These are phyloP conservation scores for Aphelinus atriplicis DNA, from an alignment of 1,140 invertebrate genomes.

Conservation along the genomic window DNA sequence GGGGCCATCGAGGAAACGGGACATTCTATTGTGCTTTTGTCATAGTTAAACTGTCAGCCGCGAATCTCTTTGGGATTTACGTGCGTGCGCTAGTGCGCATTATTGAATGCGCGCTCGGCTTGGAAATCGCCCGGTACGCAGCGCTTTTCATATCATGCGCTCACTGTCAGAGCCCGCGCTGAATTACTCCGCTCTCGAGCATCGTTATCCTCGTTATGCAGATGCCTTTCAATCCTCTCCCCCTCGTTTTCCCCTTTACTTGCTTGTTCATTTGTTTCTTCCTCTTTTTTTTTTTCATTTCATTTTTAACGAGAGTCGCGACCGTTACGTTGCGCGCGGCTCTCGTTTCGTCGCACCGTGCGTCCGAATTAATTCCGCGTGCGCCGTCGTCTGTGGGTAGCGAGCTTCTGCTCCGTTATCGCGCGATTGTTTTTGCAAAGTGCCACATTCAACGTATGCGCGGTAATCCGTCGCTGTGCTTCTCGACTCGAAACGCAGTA, in stretches of 20 bases:
- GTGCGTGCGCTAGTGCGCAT: conserved; percentile 41
- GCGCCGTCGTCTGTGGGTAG: too few species aligned
- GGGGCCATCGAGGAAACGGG: conserved; percentile 61
- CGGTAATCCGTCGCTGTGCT: too few species aligned
- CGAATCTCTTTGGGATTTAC: conserved; percentile 58
- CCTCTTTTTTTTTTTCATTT: background rate
- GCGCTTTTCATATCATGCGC: conserved; percentile 10
- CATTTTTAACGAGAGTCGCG: conserved; percentile 3
- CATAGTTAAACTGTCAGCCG: conserved; percentile 65
- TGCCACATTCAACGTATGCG: too few species aligned
- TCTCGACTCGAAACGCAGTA: too few species aligned
- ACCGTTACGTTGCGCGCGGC: background rate
- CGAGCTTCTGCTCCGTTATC: too few species aligned
- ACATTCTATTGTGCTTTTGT: conserved; percentile 66
- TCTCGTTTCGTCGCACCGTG: background rate
- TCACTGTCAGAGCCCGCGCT: background rate
- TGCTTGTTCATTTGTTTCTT: background rate
- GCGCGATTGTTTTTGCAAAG: too few species aligned
- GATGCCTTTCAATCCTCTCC: too few species aligned
- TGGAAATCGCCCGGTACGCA: too few species aligned
- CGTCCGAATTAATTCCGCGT: too few species aligned
- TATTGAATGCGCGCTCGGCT: conserved; percentile 4
- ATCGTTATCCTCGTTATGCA: background rate
- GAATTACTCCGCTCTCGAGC: background rate
- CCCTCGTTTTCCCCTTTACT: too few species aligned